Base-by-base conservation (phyloP, 2,113 vertebrate genomes). In the Lepidothrix coronata region DNA sequence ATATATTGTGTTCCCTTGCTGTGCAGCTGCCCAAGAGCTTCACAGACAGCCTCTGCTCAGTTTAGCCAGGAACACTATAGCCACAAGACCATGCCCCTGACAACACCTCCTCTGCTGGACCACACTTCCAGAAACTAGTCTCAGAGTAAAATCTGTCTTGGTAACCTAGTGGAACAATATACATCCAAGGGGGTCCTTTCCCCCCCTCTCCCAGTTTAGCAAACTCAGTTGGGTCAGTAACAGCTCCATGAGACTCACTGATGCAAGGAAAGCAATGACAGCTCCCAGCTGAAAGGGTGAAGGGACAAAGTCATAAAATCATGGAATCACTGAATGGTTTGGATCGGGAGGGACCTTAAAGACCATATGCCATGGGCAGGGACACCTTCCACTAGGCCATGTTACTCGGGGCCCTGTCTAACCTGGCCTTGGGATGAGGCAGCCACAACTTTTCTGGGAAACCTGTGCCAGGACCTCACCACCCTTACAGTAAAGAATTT, bases 51-150 rank as follows among this genome's bases (percentile, higher is more conserved):
- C 35, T 78, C 28, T 63, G 70, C 52, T 81, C 44, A 28, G 15
- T 33, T 62, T 37, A 91, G 65, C 54, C 28, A 77, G 48, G 55
- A 80, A 15, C 41, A 8, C 43, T 49, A 4, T 12, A 35, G 46
- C 54, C 63, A 15, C 0, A 0, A 0, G 44, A 48, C 20, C 35
- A 6, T 54, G 37, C 5, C 18, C 31, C 19, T 70, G 57, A 19
- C 1, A 2, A 2, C 43, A 41, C 12, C 33, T 51, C 51, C 17
- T 59, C 31, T 80, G 58, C 51, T 43, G 48, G 22, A 55, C n/a
- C 22, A 33, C 12, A 4, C 33, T 24, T 65, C 35, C 62, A 75
- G 46, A 84, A 76, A 57, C 11, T 5, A 17, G 13, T 37, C 46
- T 75, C 6, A 25, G 58, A 22, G 41, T 57, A 39, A 76, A 76